phyloP scores from a whole-genome alignment of 1,140 invertebrate species.

The Alviniconcha marisindica region DNA sequence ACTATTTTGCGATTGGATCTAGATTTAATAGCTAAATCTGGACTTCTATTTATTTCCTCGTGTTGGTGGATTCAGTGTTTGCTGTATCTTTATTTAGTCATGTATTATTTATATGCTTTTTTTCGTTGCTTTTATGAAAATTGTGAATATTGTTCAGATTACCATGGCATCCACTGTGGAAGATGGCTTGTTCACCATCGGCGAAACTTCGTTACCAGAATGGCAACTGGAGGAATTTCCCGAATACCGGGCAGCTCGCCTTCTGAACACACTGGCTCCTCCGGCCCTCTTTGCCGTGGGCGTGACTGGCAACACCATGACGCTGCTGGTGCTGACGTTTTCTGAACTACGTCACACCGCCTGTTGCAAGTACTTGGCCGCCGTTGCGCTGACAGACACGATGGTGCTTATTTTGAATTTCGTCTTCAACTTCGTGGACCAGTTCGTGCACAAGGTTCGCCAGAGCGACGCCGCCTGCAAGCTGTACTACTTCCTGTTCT shows the following conservation, averaged over 20 bases:
- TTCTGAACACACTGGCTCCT: background rate
- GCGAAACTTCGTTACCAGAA: background rate
- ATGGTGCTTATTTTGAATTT: slow-evolving; percentile 21
- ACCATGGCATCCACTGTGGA: background rate
- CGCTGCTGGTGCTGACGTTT: slow-evolving; percentile 25
- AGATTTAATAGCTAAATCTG: no score
- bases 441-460: background rate
- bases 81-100: no score
- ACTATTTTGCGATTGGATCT: no score
- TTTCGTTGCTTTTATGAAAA: no score
- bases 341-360: background rate
- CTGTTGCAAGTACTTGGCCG: slow-evolving; percentile 30
- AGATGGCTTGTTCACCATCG: slow-evolving; percentile 11
- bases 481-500: slow-evolving; percentile 36
- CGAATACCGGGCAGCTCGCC: slow-evolving; percentile 13
- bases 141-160: no score
- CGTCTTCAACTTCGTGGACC: slow-evolving; percentile 31
- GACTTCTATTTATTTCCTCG: no score
- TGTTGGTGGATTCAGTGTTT: no score
- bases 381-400: slow-evolving; percentile 21
- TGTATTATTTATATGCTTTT: no score
- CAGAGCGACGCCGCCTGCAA: slow-evolving; percentile 20
- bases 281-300: slow-evolving; percentile 5
- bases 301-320: slow-evolving; percentile 15
- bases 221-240: background rate